phyloP scores from a whole-genome alignment of 2,888 invertebrate genomes.

The Clivina fossor region DNA sequence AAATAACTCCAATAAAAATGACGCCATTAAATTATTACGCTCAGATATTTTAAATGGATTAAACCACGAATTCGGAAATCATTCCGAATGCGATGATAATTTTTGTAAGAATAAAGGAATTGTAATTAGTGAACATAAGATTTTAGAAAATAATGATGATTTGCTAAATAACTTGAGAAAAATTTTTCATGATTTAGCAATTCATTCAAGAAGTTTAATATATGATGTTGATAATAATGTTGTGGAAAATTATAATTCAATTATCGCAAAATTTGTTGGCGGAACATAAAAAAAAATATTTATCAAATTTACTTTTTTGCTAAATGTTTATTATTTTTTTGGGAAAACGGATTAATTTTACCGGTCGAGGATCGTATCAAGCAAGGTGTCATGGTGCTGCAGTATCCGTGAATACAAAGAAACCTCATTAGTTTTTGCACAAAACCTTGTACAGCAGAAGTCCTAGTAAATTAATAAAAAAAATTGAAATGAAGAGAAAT shows the following conservation, averaged over 20 bases:
- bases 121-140: no score
- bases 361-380: not conserved
- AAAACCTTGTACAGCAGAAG: no score
- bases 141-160: not conserved
- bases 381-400: no score
- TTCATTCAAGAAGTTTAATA: conserved; percentile 1
- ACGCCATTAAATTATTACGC: conserved; percentile 3
- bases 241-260: conserved; percentile 6
- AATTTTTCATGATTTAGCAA: conserved; percentile 1
- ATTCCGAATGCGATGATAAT: conserved; percentile 3
- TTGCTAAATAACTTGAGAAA: not conserved
- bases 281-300: no score
- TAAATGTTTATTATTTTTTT: not conserved
- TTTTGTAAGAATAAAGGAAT: conserved; percentile 1
- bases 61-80: conserved; percentile 1
- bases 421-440: no score
- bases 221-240: conserved; percentile 12
- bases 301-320: not conserved
- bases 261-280: conserved; percentile 10
- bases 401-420: no score
- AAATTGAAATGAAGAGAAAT: no score
- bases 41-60: conserved; percentile 5
- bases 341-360: not conserved
- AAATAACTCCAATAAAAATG: conserved; percentile 3
- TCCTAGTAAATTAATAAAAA: no score